Evolutionary conservation across 2,113 vertebrate species (phyloP).

Genomic region (Accipiter cooperii): DNA sequence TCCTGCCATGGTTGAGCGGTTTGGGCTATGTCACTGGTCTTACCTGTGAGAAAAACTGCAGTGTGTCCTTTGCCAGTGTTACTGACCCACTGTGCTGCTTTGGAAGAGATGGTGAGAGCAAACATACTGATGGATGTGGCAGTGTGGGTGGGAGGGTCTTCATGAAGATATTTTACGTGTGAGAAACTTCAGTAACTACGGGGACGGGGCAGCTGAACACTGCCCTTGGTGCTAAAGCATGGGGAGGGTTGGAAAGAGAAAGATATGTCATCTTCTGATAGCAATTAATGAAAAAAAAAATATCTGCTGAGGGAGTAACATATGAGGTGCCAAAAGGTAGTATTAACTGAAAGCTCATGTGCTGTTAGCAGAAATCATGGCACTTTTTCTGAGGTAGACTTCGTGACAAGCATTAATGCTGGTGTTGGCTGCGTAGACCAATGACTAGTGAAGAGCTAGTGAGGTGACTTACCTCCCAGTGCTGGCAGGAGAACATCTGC

Average conservation of each 20-base stretch:
- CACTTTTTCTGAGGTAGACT: neutral
- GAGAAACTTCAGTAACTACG: neutral
- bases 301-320: neutral
- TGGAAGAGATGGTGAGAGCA: neutral
- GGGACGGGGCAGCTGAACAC: neutral
- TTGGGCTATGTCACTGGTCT: neutral
- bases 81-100: neutral
- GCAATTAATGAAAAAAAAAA: neutral
- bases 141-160: neutral
- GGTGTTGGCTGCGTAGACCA: neutral
- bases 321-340: neutral
- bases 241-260: neutral
- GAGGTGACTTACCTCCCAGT: neutral
- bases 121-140: fast-evolving
- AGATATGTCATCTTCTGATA: neutral
- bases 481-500: neutral
- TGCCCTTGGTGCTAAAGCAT: neutral
- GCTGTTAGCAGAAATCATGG: neutral
- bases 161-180: neutral
- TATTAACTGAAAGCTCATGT: neutral
- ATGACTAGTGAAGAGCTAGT: neutral
- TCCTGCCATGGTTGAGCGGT: neutral
- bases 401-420: neutral
- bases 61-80: neutral
- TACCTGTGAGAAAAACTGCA: neutral